A percentile compares a stretch with the other conserved stretches of the same genome.
phyloP scores from a whole-genome alignment of 2,888 invertebrate species.

The Cheilosia vulpina region DNA sequence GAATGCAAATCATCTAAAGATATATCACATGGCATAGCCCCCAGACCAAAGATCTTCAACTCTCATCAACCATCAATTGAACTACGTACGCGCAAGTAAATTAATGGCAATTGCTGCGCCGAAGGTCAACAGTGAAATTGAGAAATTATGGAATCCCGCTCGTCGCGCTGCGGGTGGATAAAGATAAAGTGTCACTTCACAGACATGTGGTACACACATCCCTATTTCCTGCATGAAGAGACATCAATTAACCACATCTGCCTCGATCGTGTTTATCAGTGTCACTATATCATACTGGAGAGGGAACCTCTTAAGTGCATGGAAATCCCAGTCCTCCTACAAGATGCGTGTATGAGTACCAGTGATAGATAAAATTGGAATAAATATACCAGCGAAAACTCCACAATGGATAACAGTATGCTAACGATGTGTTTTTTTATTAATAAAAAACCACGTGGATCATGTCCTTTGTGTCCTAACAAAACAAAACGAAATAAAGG shows the following conservation, averaged over 20 bases:
- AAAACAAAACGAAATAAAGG: slow-evolving; percentile 22
- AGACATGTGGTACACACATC: slow-evolving; percentile 61
- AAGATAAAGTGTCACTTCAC: slow-evolving; percentile 18
- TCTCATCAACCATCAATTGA: slow-evolving; percentile 57
- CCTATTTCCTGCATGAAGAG: slow-evolving; percentile 43
- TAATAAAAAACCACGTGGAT: slow-evolving; percentile 28
- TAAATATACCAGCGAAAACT: neutral
- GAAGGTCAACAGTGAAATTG: slow-evolving; percentile 51
- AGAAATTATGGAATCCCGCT: slow-evolving; percentile 56
- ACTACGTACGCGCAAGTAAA: slow-evolving; percentile 54
- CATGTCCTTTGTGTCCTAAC: slow-evolving; percentile 37
- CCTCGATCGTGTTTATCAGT: slow-evolving; percentile 47
- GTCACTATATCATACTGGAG: slow-evolving; percentile 25
- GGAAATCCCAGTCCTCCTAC: slow-evolving; percentile 25
- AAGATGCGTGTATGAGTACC: slow-evolving; percentile 5
- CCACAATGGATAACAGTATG: slow-evolving; percentile 37
- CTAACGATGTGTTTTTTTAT: slow-evolving; percentile 44
- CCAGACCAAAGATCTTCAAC: slow-evolving; percentile 50
- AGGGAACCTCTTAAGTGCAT: slow-evolving; percentile 33
- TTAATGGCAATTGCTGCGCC: slow-evolving; percentile 59
- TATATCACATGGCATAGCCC: slow-evolving; percentile 21
- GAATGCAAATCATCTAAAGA: slow-evolving; percentile 61
- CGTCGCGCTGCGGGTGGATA: slow-evolving; percentile 61
- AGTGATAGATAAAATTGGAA: neutral
- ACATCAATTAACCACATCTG: slow-evolving; percentile 71